These are phyloP conservation scores for Tachystola acroxantha DNA, from an alignment of 2,888 invertebrate genomes.

Conservation along the genomic window DNA sequence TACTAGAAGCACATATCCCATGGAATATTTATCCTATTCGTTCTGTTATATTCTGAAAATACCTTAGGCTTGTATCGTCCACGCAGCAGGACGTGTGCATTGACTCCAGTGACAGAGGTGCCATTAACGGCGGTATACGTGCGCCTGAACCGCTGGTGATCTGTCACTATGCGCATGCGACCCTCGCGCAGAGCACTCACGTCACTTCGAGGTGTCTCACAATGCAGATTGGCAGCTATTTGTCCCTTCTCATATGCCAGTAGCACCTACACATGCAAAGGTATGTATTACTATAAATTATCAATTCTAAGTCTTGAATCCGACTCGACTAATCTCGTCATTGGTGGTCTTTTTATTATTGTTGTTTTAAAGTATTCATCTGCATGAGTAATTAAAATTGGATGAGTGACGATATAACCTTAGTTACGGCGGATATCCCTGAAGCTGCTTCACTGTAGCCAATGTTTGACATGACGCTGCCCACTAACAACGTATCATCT, in stretches of 20 bases:
- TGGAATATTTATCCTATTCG: too few relatives aligned
- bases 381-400: too few relatives aligned
- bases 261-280: conserved; percentile 28
- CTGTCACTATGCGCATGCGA: conserved; percentile 30
- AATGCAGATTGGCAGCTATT: conserved; percentile 42
- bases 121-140: conserved; percentile 36
- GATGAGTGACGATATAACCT: conserved; percentile 35
- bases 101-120: conserved; percentile 39
- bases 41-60: conserved; percentile 4
- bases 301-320: too few relatives aligned
- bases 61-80: conserved; percentile 47
- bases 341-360: too few relatives aligned
- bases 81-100: conserved; percentile 42
- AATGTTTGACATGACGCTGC: conserved; percentile 55
- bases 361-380: too few relatives aligned
- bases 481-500: conserved; percentile 67
- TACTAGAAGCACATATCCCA: too few relatives aligned
- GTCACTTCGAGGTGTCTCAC: conserved; percentile 26
- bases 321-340: too few relatives aligned
- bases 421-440: conserved; percentile 72
- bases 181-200: conserved; percentile 28
- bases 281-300: too few relatives aligned
- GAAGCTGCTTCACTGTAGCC: conserved; percentile 48
- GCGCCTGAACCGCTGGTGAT: conserved; percentile 28
- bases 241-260: conserved; percentile 37